phyloP scores from a whole-genome alignment of 2,797 vertebrate genomes.

The Acropternis orthonyx region DNA sequence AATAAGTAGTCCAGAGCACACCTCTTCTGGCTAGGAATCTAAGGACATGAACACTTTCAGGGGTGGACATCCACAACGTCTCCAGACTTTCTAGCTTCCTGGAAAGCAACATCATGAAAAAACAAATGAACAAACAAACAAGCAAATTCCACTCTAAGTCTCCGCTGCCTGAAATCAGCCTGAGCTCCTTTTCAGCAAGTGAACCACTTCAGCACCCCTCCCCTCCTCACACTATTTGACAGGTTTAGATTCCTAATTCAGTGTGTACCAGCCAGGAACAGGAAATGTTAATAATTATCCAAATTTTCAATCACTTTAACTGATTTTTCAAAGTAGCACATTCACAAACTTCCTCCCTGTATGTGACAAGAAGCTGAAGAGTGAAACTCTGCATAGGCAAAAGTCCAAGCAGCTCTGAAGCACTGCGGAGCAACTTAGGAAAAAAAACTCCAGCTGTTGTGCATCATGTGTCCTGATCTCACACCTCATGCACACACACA shows the following conservation, averaged over 20 bases:
- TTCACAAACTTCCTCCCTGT: background rate
- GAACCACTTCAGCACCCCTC: background rate
- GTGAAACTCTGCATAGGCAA: background rate
- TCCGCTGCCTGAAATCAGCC: background rate
- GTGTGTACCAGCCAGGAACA: background rate
- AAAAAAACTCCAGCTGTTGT: background rate
- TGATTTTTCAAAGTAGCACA: background rate
- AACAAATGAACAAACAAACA: background rate
- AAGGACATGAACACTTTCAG: background rate
- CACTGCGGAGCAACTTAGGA: background rate
- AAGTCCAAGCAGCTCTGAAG: background rate
- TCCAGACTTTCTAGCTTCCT: background rate
- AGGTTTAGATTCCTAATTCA: background rate
- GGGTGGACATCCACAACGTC: background rate
- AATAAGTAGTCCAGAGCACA: background rate
- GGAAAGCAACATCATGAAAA: background rate
- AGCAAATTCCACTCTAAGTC: background rate
- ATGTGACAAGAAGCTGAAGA: background rate
- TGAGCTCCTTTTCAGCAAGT: background rate
- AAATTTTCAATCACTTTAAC: background rate
- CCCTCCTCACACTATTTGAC: background rate
- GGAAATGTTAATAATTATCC: constrained; percentile 1
- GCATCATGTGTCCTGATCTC: background rate
- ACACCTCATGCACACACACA: background rate
- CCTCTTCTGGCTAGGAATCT: background rate